Conservation (phyloP, 2,888 invertebrate genomes). For the Drosophila imparisetae region DNA sequence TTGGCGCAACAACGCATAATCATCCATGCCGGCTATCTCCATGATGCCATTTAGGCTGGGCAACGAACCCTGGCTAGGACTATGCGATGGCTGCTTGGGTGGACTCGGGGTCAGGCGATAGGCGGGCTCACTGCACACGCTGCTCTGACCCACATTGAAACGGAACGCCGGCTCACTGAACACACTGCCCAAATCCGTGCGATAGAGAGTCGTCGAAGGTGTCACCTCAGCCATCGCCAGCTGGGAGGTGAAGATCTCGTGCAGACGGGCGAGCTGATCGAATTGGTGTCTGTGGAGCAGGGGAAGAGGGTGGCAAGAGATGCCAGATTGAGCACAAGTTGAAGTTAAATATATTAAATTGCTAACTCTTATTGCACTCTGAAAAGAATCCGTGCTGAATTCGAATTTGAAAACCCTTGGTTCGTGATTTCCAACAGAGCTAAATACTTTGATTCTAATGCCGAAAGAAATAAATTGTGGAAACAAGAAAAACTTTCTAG, state of each 20-base stretch:
- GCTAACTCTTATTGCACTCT: neutral
- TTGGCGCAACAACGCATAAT: conserved; percentile 91
- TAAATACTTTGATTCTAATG: no score
- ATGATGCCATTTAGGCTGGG: conserved; percentile 88
- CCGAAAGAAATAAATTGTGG: neutral
- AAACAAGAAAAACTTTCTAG: neutral
- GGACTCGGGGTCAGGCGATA: conserved; percentile 86
- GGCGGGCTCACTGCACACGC: conserved; percentile 94
- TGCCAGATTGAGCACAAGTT: neutral
- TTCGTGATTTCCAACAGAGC: no score
- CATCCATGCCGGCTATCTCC: conserved; percentile 86
- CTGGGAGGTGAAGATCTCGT: conserved; percentile 92
- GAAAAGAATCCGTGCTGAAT: neutral
- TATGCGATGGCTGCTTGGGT: conserved; percentile 84
- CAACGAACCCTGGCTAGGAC: conserved; percentile 84
- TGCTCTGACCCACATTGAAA: conserved; percentile 87
- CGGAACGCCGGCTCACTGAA: conserved; percentile 85
- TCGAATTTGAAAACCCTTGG: no score
- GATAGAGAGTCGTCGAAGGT: conserved; percentile 86
- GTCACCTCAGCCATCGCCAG: conserved; percentile 90
- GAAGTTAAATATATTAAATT: neutral
- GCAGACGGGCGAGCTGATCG: conserved; percentile 92
- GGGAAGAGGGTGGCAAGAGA: neutral
- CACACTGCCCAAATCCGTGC: conserved; percentile 85
- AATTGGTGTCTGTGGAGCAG: conserved; percentile 86